phyloP scores from a whole-genome alignment of 2,888 invertebrate species.

The Napeogenes sylphis region DNA sequence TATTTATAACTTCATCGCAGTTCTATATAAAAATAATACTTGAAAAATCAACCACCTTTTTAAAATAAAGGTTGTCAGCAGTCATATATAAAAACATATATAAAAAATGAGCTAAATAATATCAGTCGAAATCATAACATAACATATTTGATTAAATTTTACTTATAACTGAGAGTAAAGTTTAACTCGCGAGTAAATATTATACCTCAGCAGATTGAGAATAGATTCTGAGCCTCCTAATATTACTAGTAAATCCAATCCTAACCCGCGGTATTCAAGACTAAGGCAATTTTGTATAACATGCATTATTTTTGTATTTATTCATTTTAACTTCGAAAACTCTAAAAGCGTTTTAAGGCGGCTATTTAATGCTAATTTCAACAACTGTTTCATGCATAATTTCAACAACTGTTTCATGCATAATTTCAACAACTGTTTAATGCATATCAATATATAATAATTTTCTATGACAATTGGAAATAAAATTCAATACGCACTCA shows the following conservation, averaged over 20 bases:
- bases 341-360: conserved; percentile 3
- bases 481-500: not conserved
- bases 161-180: not conserved
- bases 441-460: not conserved
- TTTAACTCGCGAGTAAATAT: too few species aligned
- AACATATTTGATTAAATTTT: not conserved
- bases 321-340: not conserved
- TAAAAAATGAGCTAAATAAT: not conserved
- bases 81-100: too few species aligned
- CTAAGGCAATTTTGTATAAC: conserved; percentile 2
- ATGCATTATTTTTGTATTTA: not conserved
- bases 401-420: conserved; percentile 2
- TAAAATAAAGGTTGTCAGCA: too few species aligned
- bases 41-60: too few species aligned
- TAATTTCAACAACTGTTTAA: conserved; percentile 1
- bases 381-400: not conserved
- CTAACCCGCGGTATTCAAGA: not conserved
- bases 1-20: too few species aligned
- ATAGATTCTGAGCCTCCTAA: too few species aligned
- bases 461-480: conserved; percentile 2
- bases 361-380: conserved; percentile 3
- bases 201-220: too few species aligned
- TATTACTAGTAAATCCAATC: too few species aligned
- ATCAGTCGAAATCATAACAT: not conserved
- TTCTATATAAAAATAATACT: too few species aligned